These are phyloP conservation scores for Triplophysa dalaica DNA, from an alignment of 2,113 vertebrate genomes.

Conservation along the genomic window DNA sequence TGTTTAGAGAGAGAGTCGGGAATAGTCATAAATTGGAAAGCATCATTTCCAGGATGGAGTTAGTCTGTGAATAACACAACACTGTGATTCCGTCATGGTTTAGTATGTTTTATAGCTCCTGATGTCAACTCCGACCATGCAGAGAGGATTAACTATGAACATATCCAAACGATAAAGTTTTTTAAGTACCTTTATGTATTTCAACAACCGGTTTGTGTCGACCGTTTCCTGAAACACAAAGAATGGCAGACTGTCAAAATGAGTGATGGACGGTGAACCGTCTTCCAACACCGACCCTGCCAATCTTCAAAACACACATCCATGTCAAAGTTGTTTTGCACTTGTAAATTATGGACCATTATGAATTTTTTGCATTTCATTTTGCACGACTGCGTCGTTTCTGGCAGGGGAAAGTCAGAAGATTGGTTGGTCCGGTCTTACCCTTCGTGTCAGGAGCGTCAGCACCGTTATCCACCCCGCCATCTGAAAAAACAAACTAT, in stretches of 20 bases:
- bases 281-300: too few species aligned
- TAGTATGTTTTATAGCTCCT: constrained; percentile 19
- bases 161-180: constrained; percentile 2
- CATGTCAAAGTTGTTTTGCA: too few species aligned
- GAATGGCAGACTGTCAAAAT: neutral
- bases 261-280: neutral
- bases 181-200: constrained; percentile 53
- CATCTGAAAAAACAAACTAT: constrained; percentile 37
- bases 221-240: constrained; percentile 64
- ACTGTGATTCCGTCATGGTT: neutral
- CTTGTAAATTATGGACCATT: too few species aligned
- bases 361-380: too few species aligned
- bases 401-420: too few species aligned
- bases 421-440: constrained; percentile 8
- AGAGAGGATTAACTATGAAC: constrained; percentile 45
- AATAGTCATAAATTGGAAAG: neutral
- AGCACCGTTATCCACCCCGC: constrained; percentile 30
- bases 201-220: constrained; percentile 56
- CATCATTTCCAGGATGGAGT: constrained; percentile 3
- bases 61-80: constrained; percentile 12
- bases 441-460: constrained; percentile 54
- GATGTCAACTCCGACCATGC: constrained; percentile 34
- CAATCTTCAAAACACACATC: too few species aligned
- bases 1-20: constrained; percentile 18
- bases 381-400: too few species aligned